Evolutionary conservation across 2,888 invertebrate genomes (phyloP).

Genomic region (Hirtodrosophila confusa): DNA sequence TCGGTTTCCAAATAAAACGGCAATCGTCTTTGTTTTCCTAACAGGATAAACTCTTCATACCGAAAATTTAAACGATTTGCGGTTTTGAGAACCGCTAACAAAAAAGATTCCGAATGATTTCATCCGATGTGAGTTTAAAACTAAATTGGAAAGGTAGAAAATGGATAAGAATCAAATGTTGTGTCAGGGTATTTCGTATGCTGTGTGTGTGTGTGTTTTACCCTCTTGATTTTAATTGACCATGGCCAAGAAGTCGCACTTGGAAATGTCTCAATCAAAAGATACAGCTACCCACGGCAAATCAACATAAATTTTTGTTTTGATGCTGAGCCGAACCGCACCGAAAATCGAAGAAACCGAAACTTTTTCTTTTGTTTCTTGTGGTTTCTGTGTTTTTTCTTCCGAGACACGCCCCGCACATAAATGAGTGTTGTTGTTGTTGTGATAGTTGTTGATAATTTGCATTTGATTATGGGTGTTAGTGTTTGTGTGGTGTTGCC

Average conservation of each 20-base stretch:
- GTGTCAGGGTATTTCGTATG: constrained; percentile 2
- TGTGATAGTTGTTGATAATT: constrained; percentile 63
- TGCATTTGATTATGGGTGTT: constrained; percentile 73
- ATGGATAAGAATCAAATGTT: not conserved
- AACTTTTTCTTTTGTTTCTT: constrained; percentile 71
- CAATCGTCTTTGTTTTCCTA: too few species aligned
- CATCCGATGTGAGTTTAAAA: too few species aligned
- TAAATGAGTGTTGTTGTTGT: constrained; percentile 19
- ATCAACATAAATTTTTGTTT: constrained; percentile 68
- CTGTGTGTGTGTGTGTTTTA: constrained; percentile 25
- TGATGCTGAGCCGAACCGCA: constrained; percentile 41
- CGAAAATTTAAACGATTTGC: too few species aligned
- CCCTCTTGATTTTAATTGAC: constrained; percentile 72
- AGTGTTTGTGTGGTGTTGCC: constrained; percentile 15
- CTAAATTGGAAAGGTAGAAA: too few species aligned
- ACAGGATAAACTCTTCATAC: too few species aligned
- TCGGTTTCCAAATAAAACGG: too few species aligned
- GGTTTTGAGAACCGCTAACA: too few species aligned
- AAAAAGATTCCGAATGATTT: too few species aligned
- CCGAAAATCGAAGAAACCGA: constrained; percentile 56
- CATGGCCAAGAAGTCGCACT: constrained; percentile 79
- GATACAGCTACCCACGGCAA: constrained; percentile 72
- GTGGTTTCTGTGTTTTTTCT: constrained; percentile 5
- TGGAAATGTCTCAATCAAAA: constrained; percentile 76
- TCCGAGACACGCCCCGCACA: constrained; percentile 62